Evolutionary conservation across 2,888 invertebrate species (phyloP), one percentile per base, ranked within the genome.

Genomic region (Ichneumoninae sp.): DNA sequence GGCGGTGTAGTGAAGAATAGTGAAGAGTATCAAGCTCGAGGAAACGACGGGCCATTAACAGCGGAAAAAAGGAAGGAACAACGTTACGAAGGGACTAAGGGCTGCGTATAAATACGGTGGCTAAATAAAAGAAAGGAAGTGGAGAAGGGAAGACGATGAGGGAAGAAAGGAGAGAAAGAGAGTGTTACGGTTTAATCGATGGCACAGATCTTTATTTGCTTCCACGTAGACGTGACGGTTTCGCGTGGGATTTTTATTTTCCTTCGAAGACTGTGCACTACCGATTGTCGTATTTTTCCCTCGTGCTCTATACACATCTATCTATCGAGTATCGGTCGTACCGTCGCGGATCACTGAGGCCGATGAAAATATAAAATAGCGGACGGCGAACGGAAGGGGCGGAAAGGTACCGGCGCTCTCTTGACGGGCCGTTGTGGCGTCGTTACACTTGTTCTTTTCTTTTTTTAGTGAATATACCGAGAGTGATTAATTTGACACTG

Each of bases 121-220:
- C 33, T 65, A 36, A 22, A 52, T 33, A 65, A 52, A 75, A 52
- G 7, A 57, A 13, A 26, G 22, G 57, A 26, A 22, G 22, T 4
- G 26, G 16, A 6, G 47, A 69, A 52, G 6, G 30, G 50, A 22
- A 30, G 3, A 16, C 47, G 50, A 30, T 22, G 60, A 30, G 36
- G 8, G 13, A 33, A 65, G 47, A 16, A 65, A 33, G 6, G 65
- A 65, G 65, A 50, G 65, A 65, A 52, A 50, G 16, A 65, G 50
- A 13, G 65, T 33, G n/a, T 75, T 65, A 75, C 75, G 75, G 65
- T 75, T 65, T 65, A 75, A 75, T 75, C 75, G 75, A 75, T 75
- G 65, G 16, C 75, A 75, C 75, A 65, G 75, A 75, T 75, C 65
- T 75, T 65, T 65, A 62, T 75, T 75, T 75, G 65, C 26, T 75